Conservation (phyloP, 2,113 vertebrate genomes). For the Etheostoma spectabile region DNA sequence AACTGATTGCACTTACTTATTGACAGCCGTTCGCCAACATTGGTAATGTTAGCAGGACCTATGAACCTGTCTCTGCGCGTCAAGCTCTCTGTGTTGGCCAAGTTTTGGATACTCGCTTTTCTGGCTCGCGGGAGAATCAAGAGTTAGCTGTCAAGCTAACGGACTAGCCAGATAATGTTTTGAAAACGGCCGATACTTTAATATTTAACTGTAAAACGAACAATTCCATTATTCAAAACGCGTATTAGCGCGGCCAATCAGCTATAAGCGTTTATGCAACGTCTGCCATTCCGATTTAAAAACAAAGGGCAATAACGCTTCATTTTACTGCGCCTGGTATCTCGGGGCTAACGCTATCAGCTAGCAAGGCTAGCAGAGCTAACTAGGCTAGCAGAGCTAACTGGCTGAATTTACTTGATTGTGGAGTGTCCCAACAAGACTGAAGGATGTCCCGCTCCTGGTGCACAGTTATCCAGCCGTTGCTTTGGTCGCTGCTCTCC, state of each 20-base stretch:
- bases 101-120: conserved; percentile 76
- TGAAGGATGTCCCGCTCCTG: conserved; percentile 73
- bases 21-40: conserved; percentile 28
- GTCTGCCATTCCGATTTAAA: conserved; percentile 75
- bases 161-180: conserved; percentile 63
- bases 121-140: conserved; percentile 79
- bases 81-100: conserved; percentile 63
- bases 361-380: conserved; percentile 75
- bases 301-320: conserved; percentile 85
- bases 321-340: conserved; percentile 82
- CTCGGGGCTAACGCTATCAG: conserved; percentile 68
- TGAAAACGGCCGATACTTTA: conserved; percentile 54
- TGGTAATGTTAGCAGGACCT: conserved; percentile 43
- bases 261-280: conserved; percentile 40
- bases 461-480: conserved; percentile 57
- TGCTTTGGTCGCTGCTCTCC: conserved; percentile 37
- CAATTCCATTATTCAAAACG: conserved; percentile 3
- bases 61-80: conserved; percentile 50
- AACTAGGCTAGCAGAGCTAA: conserved; percentile 76
- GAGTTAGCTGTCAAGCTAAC: conserved; percentile 75
- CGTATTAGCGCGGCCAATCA: conserved; percentile 8
- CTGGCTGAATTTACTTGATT: conserved; percentile 79
- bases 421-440: conserved; percentile 76
- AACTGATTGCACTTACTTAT: conserved; percentile 9
- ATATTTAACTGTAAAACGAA: conserved; percentile 24